Evolutionary conservation across 2,113 vertebrate species (phyloP).

Genomic region (Dasyurus viverrinus): DNA sequence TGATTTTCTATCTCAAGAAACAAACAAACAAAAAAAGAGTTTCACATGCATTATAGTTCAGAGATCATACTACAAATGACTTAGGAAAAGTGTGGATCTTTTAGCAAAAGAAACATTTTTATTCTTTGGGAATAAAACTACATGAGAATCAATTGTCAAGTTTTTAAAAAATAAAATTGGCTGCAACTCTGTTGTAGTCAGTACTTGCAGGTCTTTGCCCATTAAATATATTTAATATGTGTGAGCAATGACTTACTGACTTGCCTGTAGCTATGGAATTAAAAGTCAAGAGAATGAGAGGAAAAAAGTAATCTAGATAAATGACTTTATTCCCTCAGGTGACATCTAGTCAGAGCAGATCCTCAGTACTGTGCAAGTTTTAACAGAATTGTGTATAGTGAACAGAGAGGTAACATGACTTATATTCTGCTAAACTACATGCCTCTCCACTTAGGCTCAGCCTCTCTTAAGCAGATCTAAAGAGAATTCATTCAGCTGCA

Average conservation of each 20-base stretch:
- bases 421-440: slow-evolving; percentile 71
- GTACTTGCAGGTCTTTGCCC: slow-evolving; percentile 80
- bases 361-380: slow-evolving; percentile 88
- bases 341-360: slow-evolving; percentile 88
- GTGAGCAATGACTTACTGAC: slow-evolving; percentile 90
- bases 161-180: slow-evolving; percentile 68
- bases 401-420: slow-evolving; percentile 79
- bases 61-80: slow-evolving; percentile 76
- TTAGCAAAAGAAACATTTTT: slow-evolving; percentile 62
- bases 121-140: slow-evolving; percentile 72
- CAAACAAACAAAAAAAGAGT: slow-evolving; percentile 53
- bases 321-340: slow-evolving; percentile 87
- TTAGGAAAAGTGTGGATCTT: slow-evolving; percentile 69
- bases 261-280: slow-evolving; percentile 90
- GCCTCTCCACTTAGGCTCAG: slow-evolving; percentile 78
- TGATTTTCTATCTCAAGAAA: slow-evolving; percentile 48
- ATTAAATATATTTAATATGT: slow-evolving; percentile 84
- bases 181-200: slow-evolving; percentile 71
- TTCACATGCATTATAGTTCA: slow-evolving; percentile 64
- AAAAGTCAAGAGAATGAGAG: slow-evolving; percentile 86
- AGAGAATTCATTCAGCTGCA: slow-evolving; percentile 82
- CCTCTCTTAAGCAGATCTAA: slow-evolving; percentile 80
- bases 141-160: slow-evolving; percentile 79
- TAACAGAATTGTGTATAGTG: slow-evolving; percentile 86
- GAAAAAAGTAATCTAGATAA: slow-evolving; percentile 90